Percentiles rank a stretch among this genome's conserved stretches.
Conservation (phyloP, 2,888 invertebrate species). For the Hipparchia semele region DNA sequence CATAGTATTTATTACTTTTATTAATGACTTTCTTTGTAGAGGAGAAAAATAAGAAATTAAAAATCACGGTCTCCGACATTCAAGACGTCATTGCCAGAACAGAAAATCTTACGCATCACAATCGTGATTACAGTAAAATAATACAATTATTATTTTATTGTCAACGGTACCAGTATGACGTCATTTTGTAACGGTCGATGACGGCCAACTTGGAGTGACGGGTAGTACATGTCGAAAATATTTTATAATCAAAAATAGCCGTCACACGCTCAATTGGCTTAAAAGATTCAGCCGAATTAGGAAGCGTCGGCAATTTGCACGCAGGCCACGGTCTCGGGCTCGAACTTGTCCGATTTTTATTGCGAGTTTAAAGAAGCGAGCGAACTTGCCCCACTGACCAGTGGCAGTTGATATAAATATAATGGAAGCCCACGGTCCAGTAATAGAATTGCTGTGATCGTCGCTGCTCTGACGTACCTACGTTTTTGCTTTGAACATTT, state of each 20-base stretch:
- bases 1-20: too few species aligned
- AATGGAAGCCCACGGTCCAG: conserved; percentile 49
- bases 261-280: conserved; percentile 32
- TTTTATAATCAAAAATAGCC: conserved; percentile 14
- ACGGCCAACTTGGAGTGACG: background rate
- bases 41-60: too few species aligned
- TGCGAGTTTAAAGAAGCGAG: conserved; percentile 70
- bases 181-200: background rate
- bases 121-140: too few species aligned
- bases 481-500: conserved; percentile 5
- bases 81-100: too few species aligned
- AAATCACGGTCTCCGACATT: too few species aligned
- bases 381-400: conserved; percentile 81
- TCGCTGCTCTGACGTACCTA: conserved; percentile 26
- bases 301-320: conserved; percentile 47
- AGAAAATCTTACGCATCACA: too few species aligned
- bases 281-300: conserved; percentile 46
- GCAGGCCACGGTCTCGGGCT: conserved; percentile 68
- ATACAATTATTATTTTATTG: too few species aligned
- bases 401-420: conserved; percentile 71
- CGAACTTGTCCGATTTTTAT: conserved; percentile 79
- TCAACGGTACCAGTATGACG: too few species aligned
- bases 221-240: background rate
- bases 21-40: too few species aligned
- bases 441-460: conserved; percentile 37